A percentile compares a stretch with the other conserved stretches of the same genome.
phyloP scores from a whole-genome alignment of 2,888 invertebrate species.

The Xestobium rufovillosum region DNA sequence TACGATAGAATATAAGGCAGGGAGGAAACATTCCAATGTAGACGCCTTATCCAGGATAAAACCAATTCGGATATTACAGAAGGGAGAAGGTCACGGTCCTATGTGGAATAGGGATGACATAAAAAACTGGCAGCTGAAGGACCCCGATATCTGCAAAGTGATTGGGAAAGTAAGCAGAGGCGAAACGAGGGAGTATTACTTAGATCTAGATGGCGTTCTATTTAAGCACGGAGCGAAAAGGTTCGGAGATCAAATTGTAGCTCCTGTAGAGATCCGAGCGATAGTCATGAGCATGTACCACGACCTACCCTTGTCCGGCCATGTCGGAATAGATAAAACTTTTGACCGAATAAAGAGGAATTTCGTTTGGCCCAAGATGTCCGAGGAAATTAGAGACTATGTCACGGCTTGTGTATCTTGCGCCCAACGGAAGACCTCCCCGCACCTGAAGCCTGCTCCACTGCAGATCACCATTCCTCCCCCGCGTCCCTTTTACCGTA shows the following conservation, averaged over 20 bases:
- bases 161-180: background rate
- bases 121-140: background rate
- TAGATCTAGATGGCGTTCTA: constrained; percentile 1
- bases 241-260: background rate
- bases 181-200: background rate
- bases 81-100: constrained; percentile 1
- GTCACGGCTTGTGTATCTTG: constrained; percentile 19
- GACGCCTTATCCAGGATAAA: constrained; percentile 16
- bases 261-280: background rate
- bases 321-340: constrained; percentile 23
- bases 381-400: constrained; percentile 17
- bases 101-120: constrained; percentile 11
- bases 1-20: constrained; percentile 16
- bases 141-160: background rate
- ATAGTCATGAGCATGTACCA: constrained; percentile 17
- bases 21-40: constrained; percentile 18
- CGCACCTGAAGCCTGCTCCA: too few species aligned
- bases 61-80: constrained; percentile 7
- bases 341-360: constrained; percentile 14
- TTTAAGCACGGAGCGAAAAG: constrained; percentile 1
- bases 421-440: constrained; percentile 17
- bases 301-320: constrained; percentile 20
- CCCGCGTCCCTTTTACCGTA: too few species aligned
- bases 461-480: too few species aligned
- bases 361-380: constrained; percentile 13